Evolutionary conservation across 1,140 invertebrate species (phyloP).

Genomic region (Euura saliciscinereae): DNA sequence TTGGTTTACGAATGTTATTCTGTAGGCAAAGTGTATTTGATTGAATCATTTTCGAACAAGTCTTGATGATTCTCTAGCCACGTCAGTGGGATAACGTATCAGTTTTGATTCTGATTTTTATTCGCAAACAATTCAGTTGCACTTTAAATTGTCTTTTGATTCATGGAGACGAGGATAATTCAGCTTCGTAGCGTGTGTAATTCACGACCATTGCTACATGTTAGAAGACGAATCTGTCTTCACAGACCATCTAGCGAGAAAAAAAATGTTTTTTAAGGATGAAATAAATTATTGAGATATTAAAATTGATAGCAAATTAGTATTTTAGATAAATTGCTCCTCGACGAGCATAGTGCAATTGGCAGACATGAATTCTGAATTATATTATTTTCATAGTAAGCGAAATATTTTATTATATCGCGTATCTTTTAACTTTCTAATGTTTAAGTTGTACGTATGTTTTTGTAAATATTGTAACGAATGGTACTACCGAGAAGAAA

Average conservation of each 20-base stretch:
- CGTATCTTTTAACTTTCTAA: slow-evolving; percentile 27
- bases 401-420: slow-evolving; percentile 33
- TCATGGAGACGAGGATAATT: too few species aligned
- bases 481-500: slow-evolving; percentile 32
- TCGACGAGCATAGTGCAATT: slow-evolving; percentile 36
- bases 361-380: slow-evolving; percentile 26
- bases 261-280: not conserved
- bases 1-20: too few species aligned
- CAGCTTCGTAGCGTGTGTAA: too few species aligned
- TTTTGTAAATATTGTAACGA: slow-evolving; percentile 56
- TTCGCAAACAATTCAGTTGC: too few species aligned
- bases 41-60: too few species aligned
- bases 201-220: not conserved
- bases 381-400: slow-evolving; percentile 19
- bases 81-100: too few species aligned
- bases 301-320: not conserved
- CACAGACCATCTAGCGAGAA: not conserved
- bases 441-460: slow-evolving; percentile 47
- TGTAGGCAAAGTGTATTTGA: too few species aligned
- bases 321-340: not conserved
- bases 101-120: too few species aligned
- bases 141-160: too few species aligned
- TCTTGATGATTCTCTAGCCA: too few species aligned
- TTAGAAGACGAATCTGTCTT: not conserved
- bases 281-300: slow-evolving; percentile 12